A percentile compares a stretch with the other conserved stretches of the same genome.
These are phyloP conservation scores for Trididemnum clinides DNA, from an alignment of 23 tunicate species.

Conservation along the genomic window DNA sequence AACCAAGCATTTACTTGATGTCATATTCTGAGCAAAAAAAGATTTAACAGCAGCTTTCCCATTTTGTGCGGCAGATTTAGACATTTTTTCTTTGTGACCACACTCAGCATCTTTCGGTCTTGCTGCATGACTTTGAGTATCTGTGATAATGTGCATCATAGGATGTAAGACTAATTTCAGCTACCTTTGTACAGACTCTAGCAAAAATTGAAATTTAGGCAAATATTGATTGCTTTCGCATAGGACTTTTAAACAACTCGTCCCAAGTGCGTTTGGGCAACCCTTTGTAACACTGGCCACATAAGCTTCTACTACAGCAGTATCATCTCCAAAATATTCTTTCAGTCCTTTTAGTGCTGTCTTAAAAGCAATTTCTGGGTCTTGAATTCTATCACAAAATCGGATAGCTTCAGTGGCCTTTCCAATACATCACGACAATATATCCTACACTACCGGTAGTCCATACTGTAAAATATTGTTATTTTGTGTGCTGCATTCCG, in stretches of 20 bases:
- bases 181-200: not conserved
- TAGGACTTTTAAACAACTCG: not conserved
- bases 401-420: conserved; percentile 19
- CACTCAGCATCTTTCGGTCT: not conserved
- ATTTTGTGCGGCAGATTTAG: not conserved
- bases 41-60: not conserved
- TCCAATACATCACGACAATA: not conserved
- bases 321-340: not conserved
- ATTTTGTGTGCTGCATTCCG: too few relatives aligned
- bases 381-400: conserved; percentile 15
- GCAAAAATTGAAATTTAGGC: not conserved
- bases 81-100: not conserved
- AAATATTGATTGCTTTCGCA: not conserved
- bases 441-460: too few relatives aligned
- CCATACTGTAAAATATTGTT: too few relatives aligned
- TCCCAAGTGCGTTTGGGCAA: not conserved
- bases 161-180: not conserved
- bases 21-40: not conserved
- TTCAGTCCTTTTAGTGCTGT: not conserved
- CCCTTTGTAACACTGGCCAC: not conserved
- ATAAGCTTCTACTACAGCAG: not conserved
- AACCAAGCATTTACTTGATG: not conserved
- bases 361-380: conserved; percentile 4
- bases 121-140: not conserved
- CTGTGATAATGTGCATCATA: not conserved